Base-by-base conservation (phyloP, 2,888 invertebrate species). In the Euplexia lucipara region DNA sequence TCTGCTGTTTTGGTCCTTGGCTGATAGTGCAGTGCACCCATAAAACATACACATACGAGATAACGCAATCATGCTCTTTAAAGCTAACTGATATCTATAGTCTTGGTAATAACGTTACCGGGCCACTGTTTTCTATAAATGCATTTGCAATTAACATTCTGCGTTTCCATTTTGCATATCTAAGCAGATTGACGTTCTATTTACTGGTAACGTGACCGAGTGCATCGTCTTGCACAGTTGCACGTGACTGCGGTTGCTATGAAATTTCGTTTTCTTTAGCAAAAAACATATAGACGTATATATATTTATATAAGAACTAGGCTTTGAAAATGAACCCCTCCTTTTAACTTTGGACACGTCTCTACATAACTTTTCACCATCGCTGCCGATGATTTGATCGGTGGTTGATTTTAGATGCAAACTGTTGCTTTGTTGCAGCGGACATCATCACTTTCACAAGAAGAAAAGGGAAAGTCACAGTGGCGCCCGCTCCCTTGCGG, bases 361-460 rank as follows among this genome's bases (percentile, higher is more conserved):
- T 63, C 63, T 51, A 44, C 20, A 57, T 76, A 80, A 79, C 66
- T 82, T 79, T 71, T 78, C 75, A 59, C 52, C 65, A 70, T 79
- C 78, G 78, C 77, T 79, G 74, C 71, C 72, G 78, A 83, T 84
- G 79, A 82, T 83, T 84, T 81, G 78, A 82, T 84, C 79, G 60
- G 79, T 82, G 79, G 88, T 85, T 88, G 85, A 86, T 88, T 88
- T 90, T 83, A 86, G 89, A 91, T 92, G 90, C 88, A 87, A 88
- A 88, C 86, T 84, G 86, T 88, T 87, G 87, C 89, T 90, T 89
- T 89, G 90, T 93, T 91, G 89, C 88, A 90, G 84, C 88, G 87
- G 87, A 89, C 90, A 92, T 94, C 93, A 93, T 93, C 94, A 92
- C 95, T 95, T 95, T 95, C 95, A 92, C 95, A 88, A 92, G 88